Conservation (phyloP, 2,797 vertebrate genomes). For the Nannoperca australis region DNA sequence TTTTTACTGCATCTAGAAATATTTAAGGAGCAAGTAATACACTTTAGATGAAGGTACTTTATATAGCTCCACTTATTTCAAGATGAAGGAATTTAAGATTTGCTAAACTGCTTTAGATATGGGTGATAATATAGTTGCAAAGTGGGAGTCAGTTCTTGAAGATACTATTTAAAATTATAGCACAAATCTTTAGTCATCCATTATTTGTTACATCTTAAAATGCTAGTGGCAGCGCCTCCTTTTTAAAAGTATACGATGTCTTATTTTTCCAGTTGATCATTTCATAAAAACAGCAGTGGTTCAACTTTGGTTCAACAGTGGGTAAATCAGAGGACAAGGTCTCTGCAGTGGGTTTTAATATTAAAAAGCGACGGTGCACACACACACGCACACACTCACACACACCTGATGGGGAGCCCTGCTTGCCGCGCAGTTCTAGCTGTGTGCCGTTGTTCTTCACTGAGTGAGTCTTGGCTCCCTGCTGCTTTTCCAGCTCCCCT, state of each 20-base stretch:
- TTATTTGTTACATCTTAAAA: background rate
- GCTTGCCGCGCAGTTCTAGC: constrained; percentile 91
- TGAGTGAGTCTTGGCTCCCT: constrained; percentile 90
- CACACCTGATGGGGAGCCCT: constrained; percentile 82
- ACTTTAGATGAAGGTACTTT: background rate
- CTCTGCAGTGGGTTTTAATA: constrained; percentile 42
- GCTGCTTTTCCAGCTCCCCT: constrained; percentile 99
- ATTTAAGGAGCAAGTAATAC: background rate
- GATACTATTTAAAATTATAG: background rate
- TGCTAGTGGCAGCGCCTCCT: background rate
- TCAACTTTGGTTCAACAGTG: background rate
- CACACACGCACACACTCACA: constrained; percentile 43
- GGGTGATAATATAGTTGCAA: no score
- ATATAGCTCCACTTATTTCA: background rate
- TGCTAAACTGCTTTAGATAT: background rate
- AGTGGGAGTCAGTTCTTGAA: no score
- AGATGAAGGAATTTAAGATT: background rate
- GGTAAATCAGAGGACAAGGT: background rate
- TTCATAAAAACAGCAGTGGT: constrained; percentile 11
- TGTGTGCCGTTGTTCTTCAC: constrained; percentile 92
- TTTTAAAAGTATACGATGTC: background rate
- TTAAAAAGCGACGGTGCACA: constrained; percentile 16
- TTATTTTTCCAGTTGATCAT: background rate
- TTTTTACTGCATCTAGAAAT: background rate
- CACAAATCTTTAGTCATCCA: background rate